Conservation (phyloP, 2,888 invertebrate genomes). For the Aphrophora alni region DNA sequence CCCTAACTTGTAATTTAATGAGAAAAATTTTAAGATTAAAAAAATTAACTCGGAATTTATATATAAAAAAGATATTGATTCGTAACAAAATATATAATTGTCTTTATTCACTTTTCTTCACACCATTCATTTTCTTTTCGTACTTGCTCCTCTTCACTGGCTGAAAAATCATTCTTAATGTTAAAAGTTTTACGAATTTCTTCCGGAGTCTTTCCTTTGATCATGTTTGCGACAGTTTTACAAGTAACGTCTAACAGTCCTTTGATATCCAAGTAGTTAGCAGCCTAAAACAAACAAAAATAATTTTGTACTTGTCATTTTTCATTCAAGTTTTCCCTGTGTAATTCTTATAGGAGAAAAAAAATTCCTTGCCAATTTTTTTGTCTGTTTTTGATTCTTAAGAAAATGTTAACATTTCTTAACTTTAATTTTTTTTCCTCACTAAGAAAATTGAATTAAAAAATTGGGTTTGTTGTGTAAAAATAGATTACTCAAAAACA, state of each 20-base stretch:
- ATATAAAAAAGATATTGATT: neutral
- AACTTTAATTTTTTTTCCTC: too few relatives aligned
- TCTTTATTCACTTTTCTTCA: constrained; percentile 73
- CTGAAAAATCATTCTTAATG: constrained; percentile 95
- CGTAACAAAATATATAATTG: neutral
- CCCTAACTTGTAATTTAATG: neutral
- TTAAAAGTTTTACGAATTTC: constrained; percentile 97
- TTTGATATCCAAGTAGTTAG: constrained; percentile 96
- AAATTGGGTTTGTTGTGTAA: too few relatives aligned
- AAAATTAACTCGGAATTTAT: neutral
- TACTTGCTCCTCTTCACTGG: constrained; percentile 98
- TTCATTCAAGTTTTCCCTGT: too few relatives aligned
- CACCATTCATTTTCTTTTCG: constrained; percentile 96
- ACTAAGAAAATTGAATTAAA: too few relatives aligned
- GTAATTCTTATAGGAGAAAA: too few relatives aligned
- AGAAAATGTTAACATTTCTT: too few relatives aligned
- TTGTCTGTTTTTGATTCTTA: too few relatives aligned
- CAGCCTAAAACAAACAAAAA: constrained; percentile 64
- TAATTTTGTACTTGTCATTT: neutral
- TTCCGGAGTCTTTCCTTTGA: constrained; percentile 97
- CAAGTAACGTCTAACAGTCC: constrained; percentile 96
- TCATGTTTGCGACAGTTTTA: constrained; percentile 98
- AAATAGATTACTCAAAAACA: too few relatives aligned
- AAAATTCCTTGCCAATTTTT: too few relatives aligned
- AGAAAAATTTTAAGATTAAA: neutral